Conservation (phyloP, 2,113 vertebrate species). For the Caracal caracal region DNA sequence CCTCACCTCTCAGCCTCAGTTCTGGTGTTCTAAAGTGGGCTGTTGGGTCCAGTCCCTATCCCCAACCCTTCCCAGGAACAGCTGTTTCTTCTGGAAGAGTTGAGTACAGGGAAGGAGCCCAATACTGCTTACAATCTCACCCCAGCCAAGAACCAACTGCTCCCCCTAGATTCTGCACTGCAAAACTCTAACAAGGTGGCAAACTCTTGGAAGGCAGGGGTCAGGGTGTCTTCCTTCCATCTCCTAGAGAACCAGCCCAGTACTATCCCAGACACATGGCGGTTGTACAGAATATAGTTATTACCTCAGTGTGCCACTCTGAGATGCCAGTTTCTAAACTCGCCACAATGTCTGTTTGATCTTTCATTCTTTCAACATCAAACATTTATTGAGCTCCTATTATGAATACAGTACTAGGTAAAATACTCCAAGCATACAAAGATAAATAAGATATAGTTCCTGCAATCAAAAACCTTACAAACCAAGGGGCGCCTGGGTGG, state of each 20-base stretch:
- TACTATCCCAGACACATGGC: neutral
- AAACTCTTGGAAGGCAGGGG: neutral
- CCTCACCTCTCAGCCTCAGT: neutral
- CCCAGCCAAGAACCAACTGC: neutral
- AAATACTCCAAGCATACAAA: neutral
- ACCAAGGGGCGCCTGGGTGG: neutral
- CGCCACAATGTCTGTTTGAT: neutral
- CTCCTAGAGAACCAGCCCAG: neutral
- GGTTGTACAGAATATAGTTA: fast-evolving
- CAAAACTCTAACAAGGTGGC: neutral
- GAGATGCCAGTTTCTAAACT: neutral
- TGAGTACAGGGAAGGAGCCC: neutral
- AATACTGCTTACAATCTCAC: neutral
- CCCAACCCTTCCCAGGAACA: neutral
- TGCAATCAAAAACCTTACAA: neutral
- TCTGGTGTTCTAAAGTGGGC: fast-evolving
- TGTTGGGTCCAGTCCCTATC: neutral
- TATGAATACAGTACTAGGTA: neutral
- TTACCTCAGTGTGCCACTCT: neutral
- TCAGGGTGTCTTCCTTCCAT: neutral
- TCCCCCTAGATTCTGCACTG: neutral
- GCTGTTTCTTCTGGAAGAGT: neutral
- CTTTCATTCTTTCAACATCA: neutral
- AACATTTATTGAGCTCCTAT: neutral
- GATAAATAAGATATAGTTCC: neutral